Evolutionary conservation across 2,888 invertebrate species (phyloP), one percentile per base, ranked within the genome.

Genomic region (Adelphocoris suturalis): DNA sequence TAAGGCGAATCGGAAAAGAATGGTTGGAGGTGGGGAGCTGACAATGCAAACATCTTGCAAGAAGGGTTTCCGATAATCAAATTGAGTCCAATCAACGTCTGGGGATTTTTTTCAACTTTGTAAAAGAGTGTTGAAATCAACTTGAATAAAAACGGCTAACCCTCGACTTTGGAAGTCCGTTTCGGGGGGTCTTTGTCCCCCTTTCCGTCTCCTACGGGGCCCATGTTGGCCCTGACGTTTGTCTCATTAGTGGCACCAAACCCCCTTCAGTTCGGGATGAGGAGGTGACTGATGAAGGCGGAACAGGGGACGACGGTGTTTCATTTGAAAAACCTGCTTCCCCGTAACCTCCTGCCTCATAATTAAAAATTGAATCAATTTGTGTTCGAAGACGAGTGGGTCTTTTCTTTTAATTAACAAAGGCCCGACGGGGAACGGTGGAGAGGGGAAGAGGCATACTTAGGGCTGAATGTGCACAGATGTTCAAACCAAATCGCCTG

Each of bases 281-380:
- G 52, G 28, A 57, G 19, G 13, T 47, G 7, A 57, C 85, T 57
- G 85, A 85, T 85, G 85, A 85, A 61, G 85, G 61, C 13, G 28
- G 46, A 61, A 28, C 27, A 61, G 37, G 61, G 61, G 61, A 85
- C 3, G 23, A 37, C 37, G 85, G 55, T 37, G 85, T 16, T 28
- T 55, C 16, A 57, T 23, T 61, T 85, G 85, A 55, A 37, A 80
- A 80, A 80, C 55, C 46, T 19, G 55, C 57, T 46, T 19, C 23
- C 27, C 57, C 28, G 52, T 37, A 52, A 85, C 61, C 55, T 85
- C 57, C 28, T 57, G 14, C 46, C 75, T 86, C 91, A 91, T 91
- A 91, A 91, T 91, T 91, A 91, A 91, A 91, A 91, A 91, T 91
- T 89, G 90, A 91, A 91, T 91, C 91, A 91, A 91, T 91, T 91